A percentile compares a stretch with the other conserved stretches of the same genome.
These are phyloP conservation scores for Nomada ferruginata DNA, from an alignment of 2,888 invertebrate species.

Conservation along the genomic window DNA sequence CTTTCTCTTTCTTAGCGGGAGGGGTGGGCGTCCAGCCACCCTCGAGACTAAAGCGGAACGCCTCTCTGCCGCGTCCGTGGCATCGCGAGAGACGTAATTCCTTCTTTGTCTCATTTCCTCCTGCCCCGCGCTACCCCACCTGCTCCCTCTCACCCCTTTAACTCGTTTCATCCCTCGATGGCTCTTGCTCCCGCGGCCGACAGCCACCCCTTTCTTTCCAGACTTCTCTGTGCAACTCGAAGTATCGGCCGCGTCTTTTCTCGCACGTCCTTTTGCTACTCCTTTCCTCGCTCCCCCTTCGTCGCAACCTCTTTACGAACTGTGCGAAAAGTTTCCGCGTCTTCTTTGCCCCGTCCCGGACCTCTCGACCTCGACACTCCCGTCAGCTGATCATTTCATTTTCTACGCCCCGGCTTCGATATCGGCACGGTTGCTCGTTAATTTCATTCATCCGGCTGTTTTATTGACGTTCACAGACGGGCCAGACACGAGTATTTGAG, in stretches of 20 bases:
- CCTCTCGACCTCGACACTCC: conserved; percentile 31
- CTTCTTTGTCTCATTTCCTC: conserved; percentile 48
- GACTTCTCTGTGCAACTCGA: conserved; percentile 37
- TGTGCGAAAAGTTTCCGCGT: conserved; percentile 50
- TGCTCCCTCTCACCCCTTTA: not conserved
- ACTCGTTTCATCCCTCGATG: conserved; percentile 9
- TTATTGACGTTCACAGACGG: not conserved
- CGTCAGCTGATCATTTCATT: conserved; percentile 64
- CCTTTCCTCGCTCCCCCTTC: not conserved
- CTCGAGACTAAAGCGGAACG: conserved; percentile 41
- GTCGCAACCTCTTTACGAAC: conserved; percentile 29
- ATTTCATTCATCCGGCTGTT: conserved; percentile 52
- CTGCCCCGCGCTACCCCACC: not conserved
- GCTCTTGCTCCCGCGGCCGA: not conserved
- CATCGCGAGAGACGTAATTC: conserved; percentile 47
- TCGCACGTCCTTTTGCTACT: conserved; percentile 2
- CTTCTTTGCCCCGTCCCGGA: conserved; percentile 24
- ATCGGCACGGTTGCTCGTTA: conserved; percentile 30
- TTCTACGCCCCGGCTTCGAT: conserved; percentile 52
- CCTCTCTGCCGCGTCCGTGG: conserved; percentile 29
- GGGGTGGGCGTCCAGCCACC: conserved; percentile 18
- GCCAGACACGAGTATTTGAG: not conserved
- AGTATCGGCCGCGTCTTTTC: conserved; percentile 57
- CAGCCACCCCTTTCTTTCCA: conserved; percentile 20
- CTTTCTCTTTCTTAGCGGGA: not conserved